Conservation (phyloP, 2,888 invertebrate genomes). For the Ellobium chinense region DNA sequence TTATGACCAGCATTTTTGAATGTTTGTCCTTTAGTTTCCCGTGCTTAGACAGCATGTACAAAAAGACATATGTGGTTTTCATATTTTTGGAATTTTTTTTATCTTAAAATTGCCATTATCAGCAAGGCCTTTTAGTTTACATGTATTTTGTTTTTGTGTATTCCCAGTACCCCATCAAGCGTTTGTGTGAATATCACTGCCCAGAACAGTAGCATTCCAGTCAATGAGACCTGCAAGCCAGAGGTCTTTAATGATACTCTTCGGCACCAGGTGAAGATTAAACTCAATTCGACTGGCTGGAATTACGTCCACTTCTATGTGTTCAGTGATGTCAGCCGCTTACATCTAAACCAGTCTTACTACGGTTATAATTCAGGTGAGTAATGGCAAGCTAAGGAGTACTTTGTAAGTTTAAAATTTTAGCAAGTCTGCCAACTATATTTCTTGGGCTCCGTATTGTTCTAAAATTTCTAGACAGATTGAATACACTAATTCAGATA, state of each 20-base stretch:
- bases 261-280: constrained; percentile 40
- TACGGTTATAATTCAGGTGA: constrained; percentile 50
- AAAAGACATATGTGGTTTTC: no score
- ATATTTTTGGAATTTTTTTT: no score
- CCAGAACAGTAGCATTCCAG: constrained; percentile 33
- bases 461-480: no score
- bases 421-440: no score
- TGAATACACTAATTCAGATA: no score
- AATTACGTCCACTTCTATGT: constrained; percentile 46
- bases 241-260: constrained; percentile 41
- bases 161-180: constrained; percentile 44
- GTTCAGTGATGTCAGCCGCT: constrained; percentile 53
- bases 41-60: no score
- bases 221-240: constrained; percentile 29
- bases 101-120: not conserved
- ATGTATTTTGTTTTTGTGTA: constrained; percentile 27
- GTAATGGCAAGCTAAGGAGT: no score
- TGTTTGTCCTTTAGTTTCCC: no score
- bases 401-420: no score
- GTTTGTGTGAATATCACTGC: constrained; percentile 52
- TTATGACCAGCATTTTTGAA: no score
- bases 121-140: no score
- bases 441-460: no score
- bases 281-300: constrained; percentile 43
- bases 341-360: constrained; percentile 28